Evolutionary conservation across 2,797 vertebrate species (phyloP), one percentile per base, ranked within the genome.

Genomic region (Pangasius djambal): DNA sequence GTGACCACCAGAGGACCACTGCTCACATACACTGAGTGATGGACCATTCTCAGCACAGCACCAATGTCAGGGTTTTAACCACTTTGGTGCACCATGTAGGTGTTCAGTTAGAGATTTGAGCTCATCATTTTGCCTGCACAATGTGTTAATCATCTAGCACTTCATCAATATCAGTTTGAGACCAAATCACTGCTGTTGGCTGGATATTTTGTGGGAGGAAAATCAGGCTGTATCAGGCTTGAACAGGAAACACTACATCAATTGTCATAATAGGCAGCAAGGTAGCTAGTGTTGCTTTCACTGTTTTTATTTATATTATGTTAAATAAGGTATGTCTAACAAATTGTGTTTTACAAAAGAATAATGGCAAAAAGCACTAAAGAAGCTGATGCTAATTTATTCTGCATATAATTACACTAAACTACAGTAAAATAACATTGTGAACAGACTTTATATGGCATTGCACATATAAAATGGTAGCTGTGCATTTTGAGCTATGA

Each of bases 331-430:
- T 16, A 44, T 18, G 25, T n/a, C 25, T 63, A 44, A 44, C 18
- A 63, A 63, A 83, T 25, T 81, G 50, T 16, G n/a, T 57, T 57
- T 81, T 34, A 78, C 75, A 78, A 55, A 78, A 55, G n/a, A 57
- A 20, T 59, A 61, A 13, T 37, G 34, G 6, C 34, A 82, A 40
- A 59, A 81, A 57, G 13, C 48, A 25, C 31, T 59, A 57, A 81
- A 37, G 1, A 81, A 28, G 37, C 57, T 44, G 34, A 22, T 28
- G 57, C 13, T 44, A 40, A n/a, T 63, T 40, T 4, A 28, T 63
- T 28, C 22, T 44, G 55, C 34, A 44, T 18, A 31, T 83, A 83
- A 63, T 81, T 37, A 59, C 4, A 59, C 18, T 52, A 31, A 55
- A 78, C 50, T 25, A 20, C 9, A 37, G 55, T 22, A 59, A 61